phyloP scores from a whole-genome alignment of 1,140 invertebrate species.

The Drosophila persimilis region DNA sequence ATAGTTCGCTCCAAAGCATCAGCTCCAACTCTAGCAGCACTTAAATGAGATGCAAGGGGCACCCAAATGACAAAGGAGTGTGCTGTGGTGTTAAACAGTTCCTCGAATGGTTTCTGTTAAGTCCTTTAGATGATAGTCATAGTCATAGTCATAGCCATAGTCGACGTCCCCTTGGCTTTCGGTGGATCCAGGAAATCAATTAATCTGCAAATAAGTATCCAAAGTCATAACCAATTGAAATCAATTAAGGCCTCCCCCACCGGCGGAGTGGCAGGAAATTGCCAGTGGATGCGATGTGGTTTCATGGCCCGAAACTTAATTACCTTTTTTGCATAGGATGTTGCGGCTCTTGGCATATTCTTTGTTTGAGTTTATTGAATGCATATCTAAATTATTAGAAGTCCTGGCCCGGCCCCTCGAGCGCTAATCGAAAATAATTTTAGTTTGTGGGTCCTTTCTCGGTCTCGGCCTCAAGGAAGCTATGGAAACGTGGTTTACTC shows the following conservation, averaged over 20 bases:
- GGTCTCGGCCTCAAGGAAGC: neutral
- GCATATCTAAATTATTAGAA: conserved; percentile 30
- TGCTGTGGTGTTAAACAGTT: conserved; percentile 27
- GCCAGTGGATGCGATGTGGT: conserved; percentile 42
- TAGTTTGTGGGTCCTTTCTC: neutral
- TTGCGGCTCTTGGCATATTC: neutral
- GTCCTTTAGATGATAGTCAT: conserved; percentile 41
- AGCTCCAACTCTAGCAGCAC: conserved; percentile 77
- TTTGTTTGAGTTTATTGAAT: conserved; percentile 18
- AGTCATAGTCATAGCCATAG: conserved; percentile 32
- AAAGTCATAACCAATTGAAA: conserved; percentile 51
- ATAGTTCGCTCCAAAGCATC: conserved; percentile 71
- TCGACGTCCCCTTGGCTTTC: neutral
- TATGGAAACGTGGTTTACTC: too few species aligned
- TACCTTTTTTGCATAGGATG: conserved; percentile 15
- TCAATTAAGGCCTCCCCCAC: conserved; percentile 22
- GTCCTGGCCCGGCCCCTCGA: conserved; percentile 1
- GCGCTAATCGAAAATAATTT: neutral
- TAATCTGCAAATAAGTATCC: conserved; percentile 25
- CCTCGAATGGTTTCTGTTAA: conserved; percentile 58
- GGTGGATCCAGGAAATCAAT: conserved; percentile 34
- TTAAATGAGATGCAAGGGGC: conserved; percentile 16
- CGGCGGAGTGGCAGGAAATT: conserved; percentile 19
- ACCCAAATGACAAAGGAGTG: neutral
- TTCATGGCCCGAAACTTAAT: conserved; percentile 38